Evolutionary conservation across 2,797 vertebrate genomes (phyloP).

Genomic region (Orientallactaga sibirica): DNA sequence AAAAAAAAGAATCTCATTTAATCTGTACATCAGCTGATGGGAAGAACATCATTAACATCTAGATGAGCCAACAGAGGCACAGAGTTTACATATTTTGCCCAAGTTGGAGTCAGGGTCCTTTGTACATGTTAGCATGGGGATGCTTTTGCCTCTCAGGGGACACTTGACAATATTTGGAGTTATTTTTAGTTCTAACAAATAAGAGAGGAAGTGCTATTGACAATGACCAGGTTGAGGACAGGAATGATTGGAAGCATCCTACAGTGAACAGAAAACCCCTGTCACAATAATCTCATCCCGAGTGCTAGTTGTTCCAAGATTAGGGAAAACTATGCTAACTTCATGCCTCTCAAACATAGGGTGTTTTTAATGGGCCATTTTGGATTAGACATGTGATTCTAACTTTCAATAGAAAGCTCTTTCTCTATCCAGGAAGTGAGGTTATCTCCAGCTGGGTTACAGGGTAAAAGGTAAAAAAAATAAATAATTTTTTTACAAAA

Average conservation of each 20-base stretch:
- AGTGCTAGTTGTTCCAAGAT: neutral
- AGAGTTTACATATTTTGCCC: neutral
- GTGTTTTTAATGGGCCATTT: conserved; percentile 1
- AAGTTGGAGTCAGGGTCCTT: neutral
- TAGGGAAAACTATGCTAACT: neutral
- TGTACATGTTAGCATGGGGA: neutral
- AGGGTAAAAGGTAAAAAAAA: neutral
- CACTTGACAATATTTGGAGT: neutral
- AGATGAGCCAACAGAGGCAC: neutral
- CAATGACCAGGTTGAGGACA: neutral
- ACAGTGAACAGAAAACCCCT: neutral
- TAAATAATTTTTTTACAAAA: too few species aligned
- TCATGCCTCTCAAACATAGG: neutral
- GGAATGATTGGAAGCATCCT: neutral
- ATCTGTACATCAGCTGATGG: neutral
- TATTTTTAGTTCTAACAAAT: neutral
- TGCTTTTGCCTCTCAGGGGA: neutral
- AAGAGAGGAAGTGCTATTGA: neutral
- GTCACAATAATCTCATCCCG: neutral
- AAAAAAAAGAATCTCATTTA: neutral
- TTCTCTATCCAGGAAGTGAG: neutral
- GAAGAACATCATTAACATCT: conserved; percentile 21
- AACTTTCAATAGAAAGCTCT: conserved; percentile 17
- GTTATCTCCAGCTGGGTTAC: neutral
- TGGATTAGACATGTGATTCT: neutral